Percentiles rank a stretch among this genome's conserved stretches.
Evolutionary conservation across 2,113 vertebrate species (phyloP).

Genomic region (Stictonetta naevosa): DNA sequence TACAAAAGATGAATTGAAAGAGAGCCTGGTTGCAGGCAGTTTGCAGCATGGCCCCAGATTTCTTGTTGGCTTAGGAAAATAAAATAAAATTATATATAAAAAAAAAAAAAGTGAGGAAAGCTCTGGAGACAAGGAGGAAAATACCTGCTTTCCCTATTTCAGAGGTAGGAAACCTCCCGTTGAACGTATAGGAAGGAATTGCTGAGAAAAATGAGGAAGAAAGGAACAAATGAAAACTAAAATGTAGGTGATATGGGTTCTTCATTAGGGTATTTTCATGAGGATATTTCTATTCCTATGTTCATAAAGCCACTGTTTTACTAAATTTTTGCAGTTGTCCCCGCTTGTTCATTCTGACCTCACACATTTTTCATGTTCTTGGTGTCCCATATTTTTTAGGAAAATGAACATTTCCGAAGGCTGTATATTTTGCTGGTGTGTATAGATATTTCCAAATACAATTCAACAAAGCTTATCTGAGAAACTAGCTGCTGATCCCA

Average conservation of each 20-base stretch:
- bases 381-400: not conserved
- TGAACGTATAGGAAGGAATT: not conserved
- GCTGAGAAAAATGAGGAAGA: not conserved
- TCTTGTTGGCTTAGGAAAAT: not conserved
- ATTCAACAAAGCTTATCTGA: not conserved
- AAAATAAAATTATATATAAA: not conserved
- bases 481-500: not conserved
- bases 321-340: not conserved
- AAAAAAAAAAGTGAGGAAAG: not conserved
- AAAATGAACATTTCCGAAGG: not conserved
- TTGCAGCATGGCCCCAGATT: not conserved
- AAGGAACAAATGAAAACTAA: not conserved
- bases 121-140: not conserved
- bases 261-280: not conserved
- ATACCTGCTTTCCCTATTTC: not conserved
- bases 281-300: not conserved
- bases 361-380: not conserved
- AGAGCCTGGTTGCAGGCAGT: not conserved
- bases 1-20: not conserved
- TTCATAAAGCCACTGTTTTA: not conserved
- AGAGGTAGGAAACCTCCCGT: not conserved
- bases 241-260: not conserved
- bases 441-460: not conserved
- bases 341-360: conserved; percentile 36
- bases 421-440: conserved; percentile 18